phyloP scores from a whole-genome alignment of 2,888 invertebrate genomes.

The Octonoba sinensis region DNA sequence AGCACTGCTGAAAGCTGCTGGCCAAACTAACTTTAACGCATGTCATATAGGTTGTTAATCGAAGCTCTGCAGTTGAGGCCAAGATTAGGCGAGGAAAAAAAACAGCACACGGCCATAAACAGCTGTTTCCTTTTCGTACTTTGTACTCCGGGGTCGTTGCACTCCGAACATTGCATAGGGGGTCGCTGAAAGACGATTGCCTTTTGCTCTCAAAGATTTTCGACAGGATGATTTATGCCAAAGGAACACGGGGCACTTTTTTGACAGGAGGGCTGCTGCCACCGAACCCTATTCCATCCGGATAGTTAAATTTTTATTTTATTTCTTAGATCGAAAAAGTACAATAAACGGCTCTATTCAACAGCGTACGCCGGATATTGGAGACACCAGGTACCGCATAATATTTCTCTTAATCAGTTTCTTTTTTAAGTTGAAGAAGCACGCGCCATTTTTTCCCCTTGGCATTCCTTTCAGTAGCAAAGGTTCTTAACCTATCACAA shows the following conservation, averaged over 20 bases:
- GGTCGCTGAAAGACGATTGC: slow-evolving; percentile 40
- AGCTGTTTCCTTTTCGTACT: slow-evolving; percentile 53
- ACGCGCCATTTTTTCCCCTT: no score
- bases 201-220: slow-evolving; percentile 34
- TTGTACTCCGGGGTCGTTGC: slow-evolving; percentile 24
- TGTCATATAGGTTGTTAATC: no score
- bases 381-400: background rate
- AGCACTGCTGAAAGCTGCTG: no score
- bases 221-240: slow-evolving; percentile 7
- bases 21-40: no score
- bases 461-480: no score
- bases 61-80: background rate
- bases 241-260: slow-evolving; percentile 18
- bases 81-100: background rate
- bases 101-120: slow-evolving; percentile 4
- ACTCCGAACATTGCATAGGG: slow-evolving; percentile 13
- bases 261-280: slow-evolving; percentile 34
- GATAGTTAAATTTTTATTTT: slow-evolving; percentile 22
- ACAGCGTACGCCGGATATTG: slow-evolving; percentile 43
- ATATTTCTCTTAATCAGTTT: slow-evolving; percentile 12
- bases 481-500: no score
- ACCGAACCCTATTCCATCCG: slow-evolving; percentile 29
- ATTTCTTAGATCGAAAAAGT: slow-evolving; percentile 12
- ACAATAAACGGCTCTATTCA: slow-evolving; percentile 29
- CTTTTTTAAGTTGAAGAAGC: no score